A percentile compares a stretch with the other conserved stretches of the same genome.
Evolutionary conservation across 53 echinoderm and acorn worm genomes (phyloP).

Genomic region (Henricia sp.): DNA sequence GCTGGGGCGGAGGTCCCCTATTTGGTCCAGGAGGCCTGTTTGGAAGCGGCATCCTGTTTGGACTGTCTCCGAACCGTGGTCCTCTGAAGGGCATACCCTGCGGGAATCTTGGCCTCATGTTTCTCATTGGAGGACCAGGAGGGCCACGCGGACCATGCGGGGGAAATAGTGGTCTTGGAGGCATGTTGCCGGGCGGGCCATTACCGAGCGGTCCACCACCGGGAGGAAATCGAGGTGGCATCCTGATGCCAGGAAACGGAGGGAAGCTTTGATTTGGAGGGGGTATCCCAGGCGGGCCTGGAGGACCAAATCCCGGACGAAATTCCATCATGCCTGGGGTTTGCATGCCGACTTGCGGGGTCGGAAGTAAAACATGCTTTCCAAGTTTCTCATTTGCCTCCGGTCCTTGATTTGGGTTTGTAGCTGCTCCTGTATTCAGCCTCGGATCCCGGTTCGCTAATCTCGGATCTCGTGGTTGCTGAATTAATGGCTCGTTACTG

Average conservation of each 20-base stretch:
- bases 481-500: background rate
- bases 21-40: constrained; percentile 34
- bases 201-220: constrained; percentile 40
- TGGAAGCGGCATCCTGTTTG: constrained; percentile 34
- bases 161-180: constrained; percentile 47
- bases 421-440: constrained; percentile 2
- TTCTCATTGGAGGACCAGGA: constrained; percentile 42
- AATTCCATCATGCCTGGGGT: constrained; percentile 57
- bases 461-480: constrained; percentile 41
- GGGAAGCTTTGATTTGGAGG: no score
- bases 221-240: constrained; percentile 59
- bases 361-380: constrained; percentile 65
- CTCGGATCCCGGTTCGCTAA: constrained; percentile 54
- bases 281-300: constrained; percentile 53
- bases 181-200: constrained; percentile 34
- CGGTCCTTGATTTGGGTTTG: constrained; percentile 24
- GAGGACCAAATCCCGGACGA: constrained; percentile 65
- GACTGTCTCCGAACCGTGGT: constrained; percentile 15
- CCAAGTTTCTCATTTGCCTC: background rate
- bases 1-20: constrained; percentile 15
- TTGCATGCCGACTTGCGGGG: constrained; percentile 57
- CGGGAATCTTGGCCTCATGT: constrained; percentile 65
- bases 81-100: constrained; percentile 69
- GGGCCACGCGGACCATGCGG: constrained; percentile 56
- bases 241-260: no score